Evolutionary conservation across 2,113 vertebrate genomes (phyloP).

Genomic region (Galeopterus variegatus): DNA sequence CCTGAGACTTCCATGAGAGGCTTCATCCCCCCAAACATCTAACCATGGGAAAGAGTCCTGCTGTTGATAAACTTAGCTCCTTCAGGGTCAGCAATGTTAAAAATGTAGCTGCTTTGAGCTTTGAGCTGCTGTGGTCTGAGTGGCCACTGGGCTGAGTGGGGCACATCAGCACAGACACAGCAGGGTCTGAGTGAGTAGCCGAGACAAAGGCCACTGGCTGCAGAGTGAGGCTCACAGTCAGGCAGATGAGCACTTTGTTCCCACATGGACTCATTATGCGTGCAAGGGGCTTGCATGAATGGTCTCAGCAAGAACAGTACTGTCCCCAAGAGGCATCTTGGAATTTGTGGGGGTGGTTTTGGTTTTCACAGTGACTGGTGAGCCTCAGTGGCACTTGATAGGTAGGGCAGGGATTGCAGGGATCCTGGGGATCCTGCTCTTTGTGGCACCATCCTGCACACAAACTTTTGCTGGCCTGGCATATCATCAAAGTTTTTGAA

Average conservation of each 20-base stretch:
- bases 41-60: not conserved
- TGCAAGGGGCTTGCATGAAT: rapidly evolving
- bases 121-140: not conserved
- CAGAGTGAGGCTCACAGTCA: not conserved
- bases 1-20: not conserved
- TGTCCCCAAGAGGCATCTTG: rapidly evolving
- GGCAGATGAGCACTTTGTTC: not conserved
- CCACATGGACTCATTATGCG: not conserved
- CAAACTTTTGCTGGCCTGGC: not conserved
- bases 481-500: not conserved
- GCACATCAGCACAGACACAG: rapidly evolving
- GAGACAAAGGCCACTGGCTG: not conserved
- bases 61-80: not conserved
- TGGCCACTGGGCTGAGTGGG: not conserved
- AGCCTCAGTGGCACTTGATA: not conserved
- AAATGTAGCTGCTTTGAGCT: not conserved
- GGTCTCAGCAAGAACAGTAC: not conserved
- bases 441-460: not conserved
- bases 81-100: not conserved
- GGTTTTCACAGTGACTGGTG: not conserved
- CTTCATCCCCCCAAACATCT: not conserved
- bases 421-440: too few relatives aligned
- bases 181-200: too few relatives aligned
- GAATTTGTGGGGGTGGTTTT: not conserved
- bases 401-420: not conserved